These are phyloP conservation scores for Pituophis catenifer DNA, from an alignment of 2,113 vertebrate genomes.

Conservation along the genomic window DNA sequence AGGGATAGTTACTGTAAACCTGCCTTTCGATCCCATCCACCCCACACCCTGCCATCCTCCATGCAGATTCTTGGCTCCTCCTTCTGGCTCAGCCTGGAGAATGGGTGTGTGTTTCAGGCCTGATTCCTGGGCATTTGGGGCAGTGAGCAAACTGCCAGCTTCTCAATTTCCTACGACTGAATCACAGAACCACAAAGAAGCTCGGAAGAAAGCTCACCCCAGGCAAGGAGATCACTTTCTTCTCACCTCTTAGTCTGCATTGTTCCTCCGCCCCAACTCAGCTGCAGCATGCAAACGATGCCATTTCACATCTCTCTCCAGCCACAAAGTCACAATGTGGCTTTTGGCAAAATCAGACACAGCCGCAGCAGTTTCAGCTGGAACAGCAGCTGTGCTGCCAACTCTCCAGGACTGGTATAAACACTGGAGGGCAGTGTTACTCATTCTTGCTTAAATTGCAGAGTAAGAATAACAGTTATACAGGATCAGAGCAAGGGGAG, in stretches of 20 bases:
- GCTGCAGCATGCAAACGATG: neutral
- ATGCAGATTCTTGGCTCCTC: neutral
- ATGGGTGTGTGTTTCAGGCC: neutral
- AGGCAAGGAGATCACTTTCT: too few species aligned
- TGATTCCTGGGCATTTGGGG: slow-evolving; percentile 16
- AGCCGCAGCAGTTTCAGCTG: neutral
- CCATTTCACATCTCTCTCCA: neutral
- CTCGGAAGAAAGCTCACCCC: slow-evolving; percentile 27
- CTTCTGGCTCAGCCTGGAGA: slow-evolving; percentile 16
- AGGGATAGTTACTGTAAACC: neutral
- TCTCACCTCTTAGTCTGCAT: neutral
- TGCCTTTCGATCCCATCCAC: neutral
- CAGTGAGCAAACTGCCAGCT: slow-evolving; percentile 60
- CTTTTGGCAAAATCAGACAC: neutral
- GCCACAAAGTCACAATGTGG: neutral
- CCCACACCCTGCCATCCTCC: neutral
- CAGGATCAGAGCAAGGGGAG: neutral
- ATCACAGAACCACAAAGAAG: slow-evolving; percentile 48
- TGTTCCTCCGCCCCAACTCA: neutral
- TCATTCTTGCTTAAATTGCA: neutral
- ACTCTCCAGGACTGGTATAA: neutral
- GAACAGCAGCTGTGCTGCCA: neutral
- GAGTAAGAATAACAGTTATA: neutral
- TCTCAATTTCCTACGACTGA: neutral
- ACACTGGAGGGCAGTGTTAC: neutral